Conservation (phyloP, 2,888 invertebrate species). For the Drosophila setosimentum region DNA sequence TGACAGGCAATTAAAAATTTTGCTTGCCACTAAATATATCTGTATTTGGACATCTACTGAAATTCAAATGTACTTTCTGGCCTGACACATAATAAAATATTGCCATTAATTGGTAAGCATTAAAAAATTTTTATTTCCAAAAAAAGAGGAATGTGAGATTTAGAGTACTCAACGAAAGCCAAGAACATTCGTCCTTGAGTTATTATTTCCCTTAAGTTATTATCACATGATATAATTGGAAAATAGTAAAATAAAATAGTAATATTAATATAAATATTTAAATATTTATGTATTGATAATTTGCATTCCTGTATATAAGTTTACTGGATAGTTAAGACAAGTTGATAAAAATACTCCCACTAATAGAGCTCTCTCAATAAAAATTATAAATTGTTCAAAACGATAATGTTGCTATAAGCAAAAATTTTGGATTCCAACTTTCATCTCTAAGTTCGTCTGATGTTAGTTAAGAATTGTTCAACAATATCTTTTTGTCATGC, state of each 20-base stretch:
- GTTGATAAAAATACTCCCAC: not conserved
- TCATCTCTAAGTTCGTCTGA: not conserved
- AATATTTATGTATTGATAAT: not conserved
- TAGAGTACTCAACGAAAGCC: not conserved
- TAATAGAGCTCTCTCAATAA: not conserved
- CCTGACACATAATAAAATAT: slow-evolving; percentile 47
- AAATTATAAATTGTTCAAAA: not conserved
- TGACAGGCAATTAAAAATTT: no score
- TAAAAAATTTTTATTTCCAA: slow-evolving; percentile 19
- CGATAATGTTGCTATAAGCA: not conserved
- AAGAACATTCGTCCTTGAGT: not conserved
- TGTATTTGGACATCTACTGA: slow-evolving; percentile 57
- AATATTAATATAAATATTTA: not conserved
- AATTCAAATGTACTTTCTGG: slow-evolving; percentile 65
- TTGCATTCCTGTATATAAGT: not conserved
- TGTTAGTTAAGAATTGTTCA: not conserved
- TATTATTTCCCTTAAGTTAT: not conserved
- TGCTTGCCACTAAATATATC: slow-evolving; percentile 61
- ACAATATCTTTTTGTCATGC: not conserved
- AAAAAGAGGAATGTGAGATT: not conserved
- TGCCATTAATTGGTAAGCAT: slow-evolving; percentile 31
- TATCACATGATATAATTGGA: not conserved
- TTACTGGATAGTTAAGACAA: not conserved
- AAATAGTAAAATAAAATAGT: not conserved
- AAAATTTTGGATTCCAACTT: not conserved